Evolutionary conservation across 2,888 invertebrate genomes (phyloP), one percentile per base, ranked within the genome.

Genomic region (Julus scanicus): DNA sequence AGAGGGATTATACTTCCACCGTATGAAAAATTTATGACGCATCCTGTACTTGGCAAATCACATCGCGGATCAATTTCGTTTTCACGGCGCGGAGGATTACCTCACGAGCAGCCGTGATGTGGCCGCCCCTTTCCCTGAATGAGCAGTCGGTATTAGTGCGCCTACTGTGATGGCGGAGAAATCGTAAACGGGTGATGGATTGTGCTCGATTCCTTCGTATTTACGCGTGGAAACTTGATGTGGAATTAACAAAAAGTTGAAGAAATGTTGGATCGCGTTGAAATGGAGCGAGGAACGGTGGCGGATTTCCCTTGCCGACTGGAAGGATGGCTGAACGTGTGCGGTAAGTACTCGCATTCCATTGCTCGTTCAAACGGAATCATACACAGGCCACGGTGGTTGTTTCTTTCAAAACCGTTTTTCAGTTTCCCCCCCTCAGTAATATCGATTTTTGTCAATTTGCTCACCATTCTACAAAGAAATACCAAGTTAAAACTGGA

Each of bases 301-400:
- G 39, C 87, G 9, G 93, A 93, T 89, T 94, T 94, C 91, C 94
- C 94, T 15, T 93, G 93, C 90, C 92, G 94, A 88, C 94, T 94
- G 85, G 94, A 94, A 91, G 94, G 94, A 89, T 94, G 94, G 94
- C 93, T 94, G 90, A 94, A 94, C 90, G 93, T 94, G 90, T 93
- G 93, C 91, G 94, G 94, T 94, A 90, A 93, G 93, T 87, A 48
- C n/a, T 86, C 44, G 20, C 86, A 49, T 86, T 86, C 86, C 84
- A 37, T 84, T 20, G n/a, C n/a, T n/a, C 6, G 5, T 29, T 20
- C 71, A 20, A 71, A 71, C 71, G 71, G 71, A 20, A 71, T 71
- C 71, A 71, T 63, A n/a, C n/a, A 17, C 29, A 71, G 71, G 29
- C 20, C 20, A 71, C 71, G 71, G 71, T 71, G 71, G 71, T 71